phyloP scores from a whole-genome alignment of 2,113 vertebrate species.

The Thryonomys swinderianus region DNA sequence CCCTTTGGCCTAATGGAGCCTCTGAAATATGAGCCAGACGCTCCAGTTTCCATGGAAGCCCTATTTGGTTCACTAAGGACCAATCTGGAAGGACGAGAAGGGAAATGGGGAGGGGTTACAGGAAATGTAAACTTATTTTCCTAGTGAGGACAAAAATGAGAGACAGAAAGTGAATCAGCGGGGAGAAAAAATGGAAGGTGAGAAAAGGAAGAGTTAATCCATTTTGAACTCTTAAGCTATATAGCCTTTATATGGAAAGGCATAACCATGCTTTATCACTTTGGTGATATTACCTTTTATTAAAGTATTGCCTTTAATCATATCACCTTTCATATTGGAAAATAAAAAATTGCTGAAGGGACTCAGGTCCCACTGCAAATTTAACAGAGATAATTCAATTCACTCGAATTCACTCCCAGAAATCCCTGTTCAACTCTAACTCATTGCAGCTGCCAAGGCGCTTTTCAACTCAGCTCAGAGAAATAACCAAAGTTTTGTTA shows the following conservation, averaged over 20 bases:
- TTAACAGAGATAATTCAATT: conserved; percentile 59
- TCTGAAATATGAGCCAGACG: conserved; percentile 7
- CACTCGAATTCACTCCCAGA: conserved; percentile 10
- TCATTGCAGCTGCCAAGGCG: not conserved
- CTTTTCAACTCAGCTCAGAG: not conserved
- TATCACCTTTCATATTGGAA: conserved; percentile 51
- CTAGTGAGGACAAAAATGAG: not conserved
- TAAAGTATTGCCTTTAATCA: conserved; percentile 48
- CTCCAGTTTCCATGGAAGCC: not conserved
- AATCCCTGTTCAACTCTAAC: conserved; percentile 1
- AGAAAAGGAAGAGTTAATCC: not conserved
- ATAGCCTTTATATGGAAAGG: not conserved
- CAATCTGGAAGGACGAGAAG: conserved; percentile 3
- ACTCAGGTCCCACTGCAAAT: conserved; percentile 28
- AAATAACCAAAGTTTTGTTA: not conserved
- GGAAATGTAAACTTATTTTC: conserved; percentile 18
- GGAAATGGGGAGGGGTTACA: not conserved
- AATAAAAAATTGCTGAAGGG: conserved; percentile 44
- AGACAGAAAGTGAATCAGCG: not conserved
- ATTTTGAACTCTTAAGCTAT: not conserved
- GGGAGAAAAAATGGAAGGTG: not conserved
- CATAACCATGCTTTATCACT: not conserved
- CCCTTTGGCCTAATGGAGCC: conserved; percentile 1
- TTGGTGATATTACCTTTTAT: conserved; percentile 59
- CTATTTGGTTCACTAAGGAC: conserved; percentile 42